Evolutionary conservation across 2,888 invertebrate species (phyloP), one percentile per base, ranked within the genome.

Genomic region (Cecidostiba fungosa): DNA sequence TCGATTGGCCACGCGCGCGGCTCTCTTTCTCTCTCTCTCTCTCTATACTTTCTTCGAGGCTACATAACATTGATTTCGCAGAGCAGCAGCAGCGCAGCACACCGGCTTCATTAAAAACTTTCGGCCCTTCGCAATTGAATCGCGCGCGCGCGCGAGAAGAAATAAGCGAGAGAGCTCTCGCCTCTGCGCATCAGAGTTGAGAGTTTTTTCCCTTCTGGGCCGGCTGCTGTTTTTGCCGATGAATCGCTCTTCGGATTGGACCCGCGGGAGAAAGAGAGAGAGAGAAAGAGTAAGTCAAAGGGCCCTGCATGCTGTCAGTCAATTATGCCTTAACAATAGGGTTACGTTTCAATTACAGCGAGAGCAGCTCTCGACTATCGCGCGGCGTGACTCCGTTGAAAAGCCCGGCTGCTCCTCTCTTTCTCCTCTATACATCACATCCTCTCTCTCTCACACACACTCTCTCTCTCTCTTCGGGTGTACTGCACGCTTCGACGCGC

Each of bases 281-380:
- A 39, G 29, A 5, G n/a, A 29, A 10, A 59, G 54, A 59, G 19
- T 36, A 73, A 77, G 88, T 82, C 77, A 26, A 69, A 26, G 70
- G 70, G 70, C 43, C 76, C 76, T 90, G 89, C 90, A 90, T 89
- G 89, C 90, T 91, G 91, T 86, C 86, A 91, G 91, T 92, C 92
- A 92, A 93, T 92, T 92, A 92, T 90, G 89, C 89, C 90, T 89
- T 90, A 92, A 92, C 92, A 93, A 92, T 92, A 86, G 80, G 80
- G 77, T 86, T 86, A 93, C 92, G 91, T 92, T 92, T 92, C 92
- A 93, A 92, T 92, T 92, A 86, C 81, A 72, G 54, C 74, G 26
- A 59, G 81, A 47, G 69, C 77, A 76, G 32, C n/a, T n/a, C n/a
- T n/a, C 12, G 69, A 29, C 39, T 36, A 74, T 74, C 76, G 26